These are phyloP conservation scores for Cranoglanis bouderius DNA, from an alignment of 2,113 vertebrate species.

Conservation along the genomic window DNA sequence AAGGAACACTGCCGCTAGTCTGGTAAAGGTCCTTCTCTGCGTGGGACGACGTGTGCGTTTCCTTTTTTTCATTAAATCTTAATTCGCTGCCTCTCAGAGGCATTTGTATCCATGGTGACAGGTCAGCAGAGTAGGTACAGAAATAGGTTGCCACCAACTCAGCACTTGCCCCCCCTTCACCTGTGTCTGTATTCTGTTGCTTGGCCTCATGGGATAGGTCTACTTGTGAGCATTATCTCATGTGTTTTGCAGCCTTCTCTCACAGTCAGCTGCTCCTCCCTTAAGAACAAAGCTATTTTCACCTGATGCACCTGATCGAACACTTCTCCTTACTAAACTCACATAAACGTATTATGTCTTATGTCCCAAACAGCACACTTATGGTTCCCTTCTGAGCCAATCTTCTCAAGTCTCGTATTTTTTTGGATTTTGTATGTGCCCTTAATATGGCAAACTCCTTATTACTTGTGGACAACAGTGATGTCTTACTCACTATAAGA, in stretches of 20 bases:
- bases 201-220: slow-evolving; percentile 29
- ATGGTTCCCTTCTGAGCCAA: background rate
- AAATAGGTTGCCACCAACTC: slow-evolving; percentile 45
- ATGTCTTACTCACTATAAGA: background rate
- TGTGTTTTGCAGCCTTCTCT: slow-evolving; percentile 10
- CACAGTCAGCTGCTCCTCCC: slow-evolving; percentile 14
- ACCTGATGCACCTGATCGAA: slow-evolving; percentile 1
- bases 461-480: background rate
- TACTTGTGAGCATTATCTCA: slow-evolving; percentile 38
- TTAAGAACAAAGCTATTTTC: slow-evolving; percentile 32
- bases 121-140: slow-evolving; percentile 38
- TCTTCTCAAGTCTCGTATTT: background rate
- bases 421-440: background rate
- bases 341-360: background rate
- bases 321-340: background rate
- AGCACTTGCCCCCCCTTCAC: slow-evolving; percentile 27
- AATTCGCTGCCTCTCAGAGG: slow-evolving; percentile 44
- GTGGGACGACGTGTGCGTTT: slow-evolving; percentile 30
- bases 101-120: slow-evolving; percentile 53
- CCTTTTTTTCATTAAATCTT: slow-evolving; percentile 47
- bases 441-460: background rate
- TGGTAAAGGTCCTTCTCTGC: slow-evolving; percentile 31
- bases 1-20: slow-evolving; percentile 37
- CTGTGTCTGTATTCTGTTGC: slow-evolving; percentile 36
- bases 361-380: background rate